phyloP scores from a whole-genome alignment of 1,140 invertebrate genomes.

The Plectrocnemia conspersa region DNA sequence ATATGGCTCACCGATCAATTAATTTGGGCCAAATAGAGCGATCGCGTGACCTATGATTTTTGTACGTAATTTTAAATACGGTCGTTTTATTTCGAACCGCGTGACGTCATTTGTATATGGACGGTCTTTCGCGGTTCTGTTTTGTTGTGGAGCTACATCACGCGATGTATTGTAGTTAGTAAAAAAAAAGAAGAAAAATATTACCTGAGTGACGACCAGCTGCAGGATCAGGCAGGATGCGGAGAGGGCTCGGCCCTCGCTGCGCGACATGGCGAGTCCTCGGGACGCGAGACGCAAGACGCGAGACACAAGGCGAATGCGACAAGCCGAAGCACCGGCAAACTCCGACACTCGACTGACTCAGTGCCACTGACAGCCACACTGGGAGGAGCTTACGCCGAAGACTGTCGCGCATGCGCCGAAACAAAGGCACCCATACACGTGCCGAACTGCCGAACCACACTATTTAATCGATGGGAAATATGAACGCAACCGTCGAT shows the following conservation, averaged over 20 bases:
- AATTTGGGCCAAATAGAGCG: no score
- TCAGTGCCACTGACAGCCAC: conserved; percentile 5
- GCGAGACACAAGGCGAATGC: not conserved
- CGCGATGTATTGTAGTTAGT: no score
- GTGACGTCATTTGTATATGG: no score
- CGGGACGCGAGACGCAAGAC: not conserved
- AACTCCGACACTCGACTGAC: not conserved
- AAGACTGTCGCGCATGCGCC: not conserved
- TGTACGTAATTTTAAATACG: no score
- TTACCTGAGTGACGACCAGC: not conserved
- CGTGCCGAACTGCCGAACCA: not conserved
- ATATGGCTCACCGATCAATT: no score
- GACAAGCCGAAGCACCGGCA: no score
- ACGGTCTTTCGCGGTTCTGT: no score
- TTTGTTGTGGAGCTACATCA: no score
- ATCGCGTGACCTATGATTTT: no score
- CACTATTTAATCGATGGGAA: conserved; percentile 4
- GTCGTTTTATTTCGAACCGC: no score
- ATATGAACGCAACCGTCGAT: no score
- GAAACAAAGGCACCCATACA: not conserved
- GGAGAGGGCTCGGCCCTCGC: not conserved
- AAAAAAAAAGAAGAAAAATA: no score
- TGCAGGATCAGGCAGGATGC: not conserved
- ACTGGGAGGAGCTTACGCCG: not conserved
- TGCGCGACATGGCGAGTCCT: not conserved